phyloP scores from a whole-genome alignment of 2,797 vertebrate species.

The Premnoplex brunnescens region DNA sequence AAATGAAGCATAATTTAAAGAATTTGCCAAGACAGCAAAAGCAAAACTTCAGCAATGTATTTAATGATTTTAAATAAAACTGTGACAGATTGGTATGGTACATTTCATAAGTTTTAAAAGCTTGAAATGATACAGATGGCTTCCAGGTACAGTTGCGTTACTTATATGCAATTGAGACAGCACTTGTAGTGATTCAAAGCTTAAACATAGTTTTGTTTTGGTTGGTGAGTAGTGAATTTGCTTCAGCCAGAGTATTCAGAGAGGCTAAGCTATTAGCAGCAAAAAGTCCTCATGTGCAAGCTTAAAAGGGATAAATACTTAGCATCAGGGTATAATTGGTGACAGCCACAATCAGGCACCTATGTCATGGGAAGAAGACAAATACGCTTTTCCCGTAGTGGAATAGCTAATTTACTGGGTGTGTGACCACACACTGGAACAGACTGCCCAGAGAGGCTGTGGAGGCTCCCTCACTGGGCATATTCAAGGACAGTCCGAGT shows the following conservation, averaged over 20 bases:
- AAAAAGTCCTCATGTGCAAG: neutral
- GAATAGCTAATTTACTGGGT: neutral
- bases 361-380: neutral
- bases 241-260: neutral
- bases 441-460: neutral
- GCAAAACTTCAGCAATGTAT: slow-evolving; percentile 30
- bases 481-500: neutral
- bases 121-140: slow-evolving; percentile 45
- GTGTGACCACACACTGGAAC: neutral
- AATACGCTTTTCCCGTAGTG: neutral
- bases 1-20: slow-evolving; percentile 49
- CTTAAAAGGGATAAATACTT: neutral
- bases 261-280: neutral
- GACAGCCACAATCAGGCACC: neutral
- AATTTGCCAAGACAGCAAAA: slow-evolving; percentile 61
- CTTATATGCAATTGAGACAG: slow-evolving; percentile 51
- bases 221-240: neutral
- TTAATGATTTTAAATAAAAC: slow-evolving; percentile 59
- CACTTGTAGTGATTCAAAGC: slow-evolving; percentile 8
- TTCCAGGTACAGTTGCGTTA: slow-evolving; percentile 50
- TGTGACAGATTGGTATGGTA: slow-evolving; percentile 46
- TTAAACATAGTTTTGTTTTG: slow-evolving; percentile 37
- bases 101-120: slow-evolving; percentile 56
- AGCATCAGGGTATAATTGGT: neutral
- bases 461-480: neutral